phyloP scores from a whole-genome alignment of 1,140 invertebrate species.

The Drosophila rhopaloa region DNA sequence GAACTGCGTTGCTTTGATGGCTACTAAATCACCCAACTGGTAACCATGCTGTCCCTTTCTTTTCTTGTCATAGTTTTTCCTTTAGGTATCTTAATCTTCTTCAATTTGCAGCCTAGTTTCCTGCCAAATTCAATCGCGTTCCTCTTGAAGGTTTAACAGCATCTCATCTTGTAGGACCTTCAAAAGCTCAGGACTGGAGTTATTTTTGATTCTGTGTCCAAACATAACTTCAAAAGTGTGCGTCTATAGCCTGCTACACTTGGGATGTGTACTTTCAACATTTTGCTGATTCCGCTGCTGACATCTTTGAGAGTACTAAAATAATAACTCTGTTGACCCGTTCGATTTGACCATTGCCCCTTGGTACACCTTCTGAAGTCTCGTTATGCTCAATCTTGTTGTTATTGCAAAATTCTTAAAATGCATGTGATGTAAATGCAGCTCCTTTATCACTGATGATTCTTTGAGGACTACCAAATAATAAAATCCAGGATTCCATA shows the following conservation, averaged over 20 bases:
- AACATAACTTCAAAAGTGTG: constrained; percentile 4
- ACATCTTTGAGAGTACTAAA: constrained; percentile 2
- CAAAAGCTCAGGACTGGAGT: background rate
- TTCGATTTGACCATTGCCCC: background rate
- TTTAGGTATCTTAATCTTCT: background rate
- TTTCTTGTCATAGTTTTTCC: constrained; percentile 4
- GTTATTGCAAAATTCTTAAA: background rate
- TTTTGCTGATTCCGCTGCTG: background rate
- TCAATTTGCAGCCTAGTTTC: background rate
- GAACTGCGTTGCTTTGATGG: background rate
- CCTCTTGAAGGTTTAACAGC: background rate
- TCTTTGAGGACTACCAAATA: background rate
- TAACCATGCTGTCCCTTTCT: constrained; percentile 1
- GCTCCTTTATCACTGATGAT: background rate
- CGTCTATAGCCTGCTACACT: background rate
- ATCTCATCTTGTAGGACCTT: background rate
- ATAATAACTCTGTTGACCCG: constrained; percentile 1
- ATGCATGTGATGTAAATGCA: background rate
- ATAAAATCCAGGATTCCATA: background rate
- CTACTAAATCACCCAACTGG: constrained; percentile 3
- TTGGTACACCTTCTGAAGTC: background rate
- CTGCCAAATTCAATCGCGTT: too few species aligned
- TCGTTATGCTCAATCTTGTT: background rate
- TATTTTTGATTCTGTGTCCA: background rate
- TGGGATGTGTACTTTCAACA: background rate